A percentile compares a stretch with the other conserved stretches of the same genome.
Evolutionary conservation across 2,113 vertebrate species (phyloP).

Genomic region (Rhinolophus ferrumequinum): DNA sequence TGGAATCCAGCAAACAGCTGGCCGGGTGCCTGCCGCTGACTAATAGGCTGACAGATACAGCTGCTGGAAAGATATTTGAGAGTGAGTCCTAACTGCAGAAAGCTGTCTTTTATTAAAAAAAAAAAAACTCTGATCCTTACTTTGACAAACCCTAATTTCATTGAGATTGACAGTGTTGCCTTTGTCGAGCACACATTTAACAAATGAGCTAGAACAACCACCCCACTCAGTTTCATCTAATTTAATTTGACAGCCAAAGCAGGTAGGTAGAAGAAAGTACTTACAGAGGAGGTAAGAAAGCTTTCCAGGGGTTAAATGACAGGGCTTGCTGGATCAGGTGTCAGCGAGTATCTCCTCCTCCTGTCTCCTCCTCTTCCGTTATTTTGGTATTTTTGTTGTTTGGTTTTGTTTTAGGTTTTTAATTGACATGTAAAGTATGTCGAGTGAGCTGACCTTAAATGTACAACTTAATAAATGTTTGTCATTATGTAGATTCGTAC

Average conservation of each 20-base stretch:
- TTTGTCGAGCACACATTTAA: slow-evolving; percentile 69
- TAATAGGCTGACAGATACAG: slow-evolving; percentile 50
- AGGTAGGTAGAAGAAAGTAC: slow-evolving; percentile 68
- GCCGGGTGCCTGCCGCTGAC: slow-evolving; percentile 61
- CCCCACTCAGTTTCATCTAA: slow-evolving; percentile 63
- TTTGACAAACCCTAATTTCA: slow-evolving; percentile 77
- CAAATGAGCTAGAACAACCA: slow-evolving; percentile 72
- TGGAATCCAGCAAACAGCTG: slow-evolving; percentile 55
- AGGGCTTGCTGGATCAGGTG: neutral
- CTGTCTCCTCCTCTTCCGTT: neutral
- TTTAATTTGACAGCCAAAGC: slow-evolving; percentile 75
- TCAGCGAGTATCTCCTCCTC: neutral
- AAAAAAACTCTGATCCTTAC: slow-evolving; percentile 40
- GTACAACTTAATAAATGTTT: neutral
- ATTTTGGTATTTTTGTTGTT: slow-evolving; percentile 16
- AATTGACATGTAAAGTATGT: neutral
- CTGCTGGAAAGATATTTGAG: slow-evolving; percentile 53
- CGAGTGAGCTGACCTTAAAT: neutral
- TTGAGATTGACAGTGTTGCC: slow-evolving; percentile 70
- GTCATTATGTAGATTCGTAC: neutral
- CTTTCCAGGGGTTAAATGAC: slow-evolving; percentile 48
- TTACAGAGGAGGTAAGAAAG: neutral
- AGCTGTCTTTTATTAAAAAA: slow-evolving; percentile 53
- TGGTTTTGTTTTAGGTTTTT: neutral
- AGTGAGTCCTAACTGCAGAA: slow-evolving; percentile 59